These are phyloP conservation scores for Drosophila recens DNA, from an alignment of 2,888 invertebrate genomes.

Conservation along the genomic window DNA sequence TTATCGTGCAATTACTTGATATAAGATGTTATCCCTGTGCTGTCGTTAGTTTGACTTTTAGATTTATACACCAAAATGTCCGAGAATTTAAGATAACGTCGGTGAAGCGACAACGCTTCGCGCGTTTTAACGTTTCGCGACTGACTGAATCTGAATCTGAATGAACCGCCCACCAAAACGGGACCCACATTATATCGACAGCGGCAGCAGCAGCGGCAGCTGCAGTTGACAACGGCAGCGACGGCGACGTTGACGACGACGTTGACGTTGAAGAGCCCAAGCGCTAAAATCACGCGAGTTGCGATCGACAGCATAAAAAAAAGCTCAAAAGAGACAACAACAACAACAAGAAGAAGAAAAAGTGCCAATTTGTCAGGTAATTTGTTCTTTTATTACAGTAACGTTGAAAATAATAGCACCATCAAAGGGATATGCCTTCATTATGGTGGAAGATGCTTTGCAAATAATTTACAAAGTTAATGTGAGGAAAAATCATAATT, in stretches of 20 bases:
- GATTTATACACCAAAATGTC: conserved; percentile 9
- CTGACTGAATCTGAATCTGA: conserved; percentile 71
- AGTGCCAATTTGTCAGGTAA: conserved; percentile 67
- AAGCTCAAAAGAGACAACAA: conserved; percentile 14
- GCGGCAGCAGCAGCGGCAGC: conserved; percentile 1
- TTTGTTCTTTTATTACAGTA: conserved; percentile 6
- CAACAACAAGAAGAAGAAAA: conserved; percentile 40
- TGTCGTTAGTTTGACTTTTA: conserved; percentile 5
- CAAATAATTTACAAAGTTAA: neutral
- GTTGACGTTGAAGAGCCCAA: conserved; percentile 44
- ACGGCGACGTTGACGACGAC: conserved; percentile 31
- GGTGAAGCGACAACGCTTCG: conserved; percentile 47
- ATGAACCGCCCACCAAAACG: conserved; percentile 60
- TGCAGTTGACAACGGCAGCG: conserved; percentile 18
- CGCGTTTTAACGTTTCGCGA: conserved; percentile 63
- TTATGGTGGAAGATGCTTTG: neutral
- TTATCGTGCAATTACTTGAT: conserved; percentile 19
- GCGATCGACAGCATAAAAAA: conserved; percentile 66
- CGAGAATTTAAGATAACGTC: conserved; percentile 44
- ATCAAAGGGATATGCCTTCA: neutral
- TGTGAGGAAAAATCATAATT: too few species aligned
- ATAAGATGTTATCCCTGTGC: conserved; percentile 10
- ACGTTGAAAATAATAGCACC: neutral
- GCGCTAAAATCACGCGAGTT: conserved; percentile 69
- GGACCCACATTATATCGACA: conserved; percentile 43